Evolutionary conservation across 1,140 invertebrate genomes (phyloP).

Genomic region (Drosophila pseudoobscura): DNA sequence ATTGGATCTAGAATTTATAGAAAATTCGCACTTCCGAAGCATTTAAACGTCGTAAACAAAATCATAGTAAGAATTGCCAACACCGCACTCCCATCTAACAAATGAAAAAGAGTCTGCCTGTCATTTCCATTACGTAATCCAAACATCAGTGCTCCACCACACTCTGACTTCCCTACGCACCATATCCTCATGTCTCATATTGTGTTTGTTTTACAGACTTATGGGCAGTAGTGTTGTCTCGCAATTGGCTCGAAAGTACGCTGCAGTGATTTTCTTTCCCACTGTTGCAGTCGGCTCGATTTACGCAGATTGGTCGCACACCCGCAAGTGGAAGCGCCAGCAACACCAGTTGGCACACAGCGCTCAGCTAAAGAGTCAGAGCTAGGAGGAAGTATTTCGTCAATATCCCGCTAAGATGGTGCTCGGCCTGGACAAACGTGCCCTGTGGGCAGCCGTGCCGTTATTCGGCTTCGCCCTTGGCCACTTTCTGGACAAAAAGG

Average conservation of each 20-base stretch:
- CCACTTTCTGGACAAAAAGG: conserved; percentile 86
- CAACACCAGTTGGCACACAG: conserved; percentile 74
- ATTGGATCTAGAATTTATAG: conserved; percentile 13
- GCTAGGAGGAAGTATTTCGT: conserved; percentile 34
- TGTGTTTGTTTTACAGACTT: conserved; percentile 64
- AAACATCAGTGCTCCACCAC: neutral
- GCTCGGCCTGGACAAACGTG: conserved; percentile 84
- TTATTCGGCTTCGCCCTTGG: conserved; percentile 86
- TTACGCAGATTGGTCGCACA: conserved; percentile 88
- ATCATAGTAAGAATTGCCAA: neutral
- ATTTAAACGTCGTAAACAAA: neutral
- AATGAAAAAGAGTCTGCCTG: too few relatives aligned
- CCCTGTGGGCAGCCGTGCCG: conserved; percentile 84
- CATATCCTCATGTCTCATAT: conserved; percentile 16
- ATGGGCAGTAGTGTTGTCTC: conserved; percentile 75
- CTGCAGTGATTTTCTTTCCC: conserved; percentile 87
- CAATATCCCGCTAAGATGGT: conserved; percentile 80
- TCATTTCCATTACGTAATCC: conserved; percentile 40
- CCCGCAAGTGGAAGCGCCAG: conserved; percentile 87
- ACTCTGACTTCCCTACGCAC: neutral
- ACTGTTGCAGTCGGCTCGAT: conserved; percentile 85
- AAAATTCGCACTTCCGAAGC: neutral
- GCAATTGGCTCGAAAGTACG: conserved; percentile 84
- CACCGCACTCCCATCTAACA: too few relatives aligned
- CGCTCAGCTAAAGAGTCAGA: conserved; percentile 56